These are phyloP conservation scores for Stictonetta naevosa DNA, from an alignment of 2,113 vertebrate genomes.

Conservation along the genomic window DNA sequence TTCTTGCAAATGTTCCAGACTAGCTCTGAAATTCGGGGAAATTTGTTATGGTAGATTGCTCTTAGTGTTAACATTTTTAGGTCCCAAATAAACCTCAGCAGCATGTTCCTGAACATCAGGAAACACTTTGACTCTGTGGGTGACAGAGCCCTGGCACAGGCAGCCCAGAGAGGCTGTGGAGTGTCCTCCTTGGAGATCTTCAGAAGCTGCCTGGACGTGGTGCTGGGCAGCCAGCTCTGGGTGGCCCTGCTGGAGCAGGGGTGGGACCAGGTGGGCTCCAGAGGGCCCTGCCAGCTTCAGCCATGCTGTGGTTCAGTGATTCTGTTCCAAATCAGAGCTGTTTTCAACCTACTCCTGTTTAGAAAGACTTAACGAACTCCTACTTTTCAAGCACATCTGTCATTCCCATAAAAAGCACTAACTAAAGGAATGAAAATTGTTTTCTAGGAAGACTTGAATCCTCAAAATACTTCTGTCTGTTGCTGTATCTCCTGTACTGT, in stretches of 20 bases:
- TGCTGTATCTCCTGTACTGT: neutral
- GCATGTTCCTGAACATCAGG: neutral
- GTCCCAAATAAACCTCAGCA: neutral
- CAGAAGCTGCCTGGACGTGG: neutral
- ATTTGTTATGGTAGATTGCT: accelerated
- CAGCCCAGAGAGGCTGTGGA: neutral
- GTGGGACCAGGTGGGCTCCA: neutral
- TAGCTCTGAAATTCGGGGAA: neutral
- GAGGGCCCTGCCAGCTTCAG: neutral
- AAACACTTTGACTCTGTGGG: neutral
- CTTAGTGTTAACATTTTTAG: neutral
- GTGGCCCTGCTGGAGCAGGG: neutral
- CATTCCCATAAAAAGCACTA: neutral
- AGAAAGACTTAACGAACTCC: neutral
- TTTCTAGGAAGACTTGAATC: neutral
- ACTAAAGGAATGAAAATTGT: neutral
- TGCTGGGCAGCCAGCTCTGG: neutral
- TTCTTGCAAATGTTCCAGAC: neutral
- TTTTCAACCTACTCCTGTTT: neutral
- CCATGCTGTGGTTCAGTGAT: neutral
- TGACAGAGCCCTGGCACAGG: neutral
- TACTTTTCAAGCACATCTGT: neutral
- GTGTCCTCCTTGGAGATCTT: neutral
- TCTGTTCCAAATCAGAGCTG: neutral
- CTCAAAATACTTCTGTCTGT: neutral